These are phyloP conservation scores for Argyresthia goedartella DNA, from an alignment of 2,888 invertebrate genomes.

Conservation along the genomic window DNA sequence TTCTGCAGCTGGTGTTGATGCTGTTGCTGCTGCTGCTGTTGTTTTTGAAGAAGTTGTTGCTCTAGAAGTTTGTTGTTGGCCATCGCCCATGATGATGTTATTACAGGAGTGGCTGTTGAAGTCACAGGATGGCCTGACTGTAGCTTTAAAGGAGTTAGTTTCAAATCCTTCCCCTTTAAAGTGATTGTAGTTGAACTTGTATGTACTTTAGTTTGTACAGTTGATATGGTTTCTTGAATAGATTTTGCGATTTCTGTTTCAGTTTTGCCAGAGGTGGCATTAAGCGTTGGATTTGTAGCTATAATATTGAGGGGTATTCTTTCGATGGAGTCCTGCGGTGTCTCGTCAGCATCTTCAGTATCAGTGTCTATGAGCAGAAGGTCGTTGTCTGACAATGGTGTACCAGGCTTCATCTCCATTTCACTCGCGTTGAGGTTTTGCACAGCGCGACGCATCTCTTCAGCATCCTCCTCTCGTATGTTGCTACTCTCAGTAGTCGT, in stretches of 20 bases:
- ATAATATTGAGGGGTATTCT: conserved; percentile 49
- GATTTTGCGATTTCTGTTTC: too few relatives aligned
- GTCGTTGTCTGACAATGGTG: conserved; percentile 87
- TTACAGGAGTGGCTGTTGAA: conserved; percentile 62
- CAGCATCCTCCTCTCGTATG: conserved; percentile 80
- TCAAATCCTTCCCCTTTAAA: conserved; percentile 16
- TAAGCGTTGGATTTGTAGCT: conserved; percentile 35
- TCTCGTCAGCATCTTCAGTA: conserved; percentile 81
- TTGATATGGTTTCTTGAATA: too few relatives aligned
- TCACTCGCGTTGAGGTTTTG: conserved; percentile 82
- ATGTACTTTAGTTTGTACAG: too few relatives aligned
- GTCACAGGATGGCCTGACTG: conserved; percentile 43
- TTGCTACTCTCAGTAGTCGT: conserved; percentile 59
- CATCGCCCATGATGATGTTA: conserved; percentile 70
- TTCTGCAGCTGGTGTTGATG: too few relatives aligned
- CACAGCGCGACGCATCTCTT: conserved; percentile 87
- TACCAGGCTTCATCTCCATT: conserved; percentile 84
- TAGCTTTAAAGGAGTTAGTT: conserved; percentile 41
- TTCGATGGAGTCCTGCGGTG: conserved; percentile 50
- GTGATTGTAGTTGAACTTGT: conserved; percentile 10
- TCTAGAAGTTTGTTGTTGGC: conserved; percentile 58
- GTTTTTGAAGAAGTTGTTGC: conserved; percentile 37
- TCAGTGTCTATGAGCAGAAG: conserved; percentile 89
- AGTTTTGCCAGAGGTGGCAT: conserved; percentile 28
- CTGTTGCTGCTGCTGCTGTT: neutral